Base-by-base conservation (phyloP, 2,797 vertebrate genomes). In the Loriculus beryllinus region DNA sequence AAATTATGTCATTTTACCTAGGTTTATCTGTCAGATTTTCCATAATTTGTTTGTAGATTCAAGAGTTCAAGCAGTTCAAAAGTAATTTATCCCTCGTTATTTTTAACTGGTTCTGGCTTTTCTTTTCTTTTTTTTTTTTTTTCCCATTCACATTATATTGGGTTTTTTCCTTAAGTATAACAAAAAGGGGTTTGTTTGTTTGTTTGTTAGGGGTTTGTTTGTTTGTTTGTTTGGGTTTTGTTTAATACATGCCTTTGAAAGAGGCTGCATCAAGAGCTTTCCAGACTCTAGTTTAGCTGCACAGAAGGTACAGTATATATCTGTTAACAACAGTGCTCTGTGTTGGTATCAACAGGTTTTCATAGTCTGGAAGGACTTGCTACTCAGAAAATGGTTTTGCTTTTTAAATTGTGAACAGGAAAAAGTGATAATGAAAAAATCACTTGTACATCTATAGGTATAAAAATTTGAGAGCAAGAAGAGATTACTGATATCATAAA, bases 1-100 rank as follows among this genome's bases (percentile, higher is more conserved):
- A 97, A 95, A 96, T 92, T 39, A 78, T 26, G 23, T 87, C 95
- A 93, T 84, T 93, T 86, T 91, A 81, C 39, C 59, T 90, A 83
- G 25, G 14, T 89, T 95, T 3, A 9, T 72, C 37, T 78, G 52
- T 97, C 88, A 96, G 64, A 92, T 84, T 96, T 97, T 97, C 97
- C 95, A 80, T 64, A 92, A 83, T 77, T 79, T 2, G 4, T 60
- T 71, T 33, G 28, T 81, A 72, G 20, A 79, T 81, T 76, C 33
- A 57, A 78, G 49, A 89, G 35, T 57, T 96, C 76, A 89, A 65
- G n/a, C 4, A 65, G 35, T 71, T 90, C 29, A 76, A 51, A 60
- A 49, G 17, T 45, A 81, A 28, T 2, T 62, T 90, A 33, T 64
- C 2, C 15, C 7, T 81, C 28, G 67, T 82, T 86, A 33, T 43